Conservation (phyloP, 2,888 invertebrate species). For the Argyresthia albistria region DNA sequence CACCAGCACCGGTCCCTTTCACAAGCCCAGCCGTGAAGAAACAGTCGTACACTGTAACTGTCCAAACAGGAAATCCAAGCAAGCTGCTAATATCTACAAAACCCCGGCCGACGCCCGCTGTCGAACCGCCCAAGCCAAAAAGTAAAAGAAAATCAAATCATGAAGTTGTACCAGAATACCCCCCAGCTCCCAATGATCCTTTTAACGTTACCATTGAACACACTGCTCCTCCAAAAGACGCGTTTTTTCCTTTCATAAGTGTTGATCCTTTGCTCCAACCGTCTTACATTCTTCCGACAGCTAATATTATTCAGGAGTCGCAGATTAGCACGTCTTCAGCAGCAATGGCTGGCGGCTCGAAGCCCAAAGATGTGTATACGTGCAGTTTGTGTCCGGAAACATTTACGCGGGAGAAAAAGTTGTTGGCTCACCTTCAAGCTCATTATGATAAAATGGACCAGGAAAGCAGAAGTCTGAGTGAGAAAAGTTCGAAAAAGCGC, state of each 20-base stretch:
- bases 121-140: constrained; percentile 30
- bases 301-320: constrained; percentile 59
- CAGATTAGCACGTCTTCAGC: constrained; percentile 54
- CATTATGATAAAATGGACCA: constrained; percentile 53
- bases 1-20: constrained; percentile 18
- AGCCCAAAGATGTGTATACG: constrained; percentile 30
- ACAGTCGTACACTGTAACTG: constrained; percentile 55
- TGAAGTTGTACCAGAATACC: constrained; percentile 12
- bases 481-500: neutral
- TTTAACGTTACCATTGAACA: constrained; percentile 39
- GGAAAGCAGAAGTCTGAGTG: neutral
- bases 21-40: constrained; percentile 55
- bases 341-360: constrained; percentile 16
- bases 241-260: constrained; percentile 58
- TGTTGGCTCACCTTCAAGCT: constrained; percentile 50
- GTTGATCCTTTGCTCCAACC: constrained; percentile 56
- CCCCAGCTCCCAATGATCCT: constrained; percentile 22
- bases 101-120: constrained; percentile 21
- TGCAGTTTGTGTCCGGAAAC: constrained; percentile 54
- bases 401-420: constrained; percentile 56
- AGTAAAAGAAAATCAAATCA: constrained; percentile 27
- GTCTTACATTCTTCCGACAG: constrained; percentile 53
- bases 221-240: constrained; percentile 29
- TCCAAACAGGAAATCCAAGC: constrained; percentile 57
- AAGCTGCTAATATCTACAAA: constrained; percentile 61